These are phyloP conservation scores for Drosophila funebris DNA, from an alignment of 1,140 invertebrate genomes.

Conservation along the genomic window DNA sequence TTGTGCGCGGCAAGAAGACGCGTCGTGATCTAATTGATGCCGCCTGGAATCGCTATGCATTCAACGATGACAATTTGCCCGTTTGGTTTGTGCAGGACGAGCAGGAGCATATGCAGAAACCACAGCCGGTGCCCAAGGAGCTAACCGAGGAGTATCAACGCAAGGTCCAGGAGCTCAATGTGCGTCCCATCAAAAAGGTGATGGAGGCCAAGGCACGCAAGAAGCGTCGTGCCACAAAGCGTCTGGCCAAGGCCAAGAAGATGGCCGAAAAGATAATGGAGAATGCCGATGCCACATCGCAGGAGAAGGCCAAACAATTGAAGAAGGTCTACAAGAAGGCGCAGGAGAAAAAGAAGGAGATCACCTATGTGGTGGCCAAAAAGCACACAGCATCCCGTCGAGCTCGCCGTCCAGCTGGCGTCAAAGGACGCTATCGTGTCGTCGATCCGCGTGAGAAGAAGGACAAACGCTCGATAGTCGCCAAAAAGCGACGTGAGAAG, in stretches of 20 bases:
- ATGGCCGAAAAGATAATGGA: constrained; percentile 96
- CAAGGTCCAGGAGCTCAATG: constrained; percentile 94
- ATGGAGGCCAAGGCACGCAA: constrained; percentile 99
- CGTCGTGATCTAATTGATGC: constrained; percentile 93
- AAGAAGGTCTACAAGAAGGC: constrained; percentile 97
- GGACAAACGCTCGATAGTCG: constrained; percentile 90
- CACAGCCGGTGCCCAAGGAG: constrained; percentile 91
- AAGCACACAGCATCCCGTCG: constrained; percentile 92
- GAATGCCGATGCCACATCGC: constrained; percentile 93
- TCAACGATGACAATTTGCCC: constrained; percentile 95
- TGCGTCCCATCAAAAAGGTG: constrained; percentile 98
- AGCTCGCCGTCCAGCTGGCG: constrained; percentile 91
- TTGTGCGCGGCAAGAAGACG: constrained; percentile 93
- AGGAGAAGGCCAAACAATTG: constrained; percentile 96
- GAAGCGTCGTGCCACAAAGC: constrained; percentile 93
- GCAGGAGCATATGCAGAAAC: constrained; percentile 93
- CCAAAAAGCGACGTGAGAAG: constrained; percentile 84
- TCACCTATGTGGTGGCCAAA: constrained; percentile 97
- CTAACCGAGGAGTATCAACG: constrained; percentile 90
- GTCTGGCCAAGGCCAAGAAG: constrained; percentile 97
- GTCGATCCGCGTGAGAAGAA: constrained; percentile 99
- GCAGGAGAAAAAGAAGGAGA: constrained; percentile 93
- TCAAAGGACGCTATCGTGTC: constrained; percentile 96
- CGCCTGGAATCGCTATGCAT: constrained; percentile 95
- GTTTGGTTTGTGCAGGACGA: constrained; percentile 99